Percentiles rank a stretch among this genome's conserved stretches.
phyloP scores from a whole-genome alignment of 2,888 invertebrate species.

The Graphium colonna region DNA sequence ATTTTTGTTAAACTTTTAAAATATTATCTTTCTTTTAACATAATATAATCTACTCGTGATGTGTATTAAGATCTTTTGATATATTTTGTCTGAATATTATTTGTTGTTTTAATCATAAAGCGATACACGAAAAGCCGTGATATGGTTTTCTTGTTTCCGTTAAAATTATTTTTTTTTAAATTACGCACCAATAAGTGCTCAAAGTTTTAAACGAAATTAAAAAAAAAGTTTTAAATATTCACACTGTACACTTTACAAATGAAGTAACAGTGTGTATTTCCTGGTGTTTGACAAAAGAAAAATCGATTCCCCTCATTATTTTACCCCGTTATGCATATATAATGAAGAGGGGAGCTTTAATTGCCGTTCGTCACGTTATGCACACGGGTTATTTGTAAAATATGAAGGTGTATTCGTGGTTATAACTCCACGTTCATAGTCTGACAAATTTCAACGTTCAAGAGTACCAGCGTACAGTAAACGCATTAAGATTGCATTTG shows the following conservation, averaged over 20 bases:
- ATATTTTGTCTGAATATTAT: slow-evolving; percentile 19
- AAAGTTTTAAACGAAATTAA: not conserved
- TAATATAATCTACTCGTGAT: slow-evolving; percentile 20
- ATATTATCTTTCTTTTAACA: slow-evolving; percentile 13
- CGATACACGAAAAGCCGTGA: not conserved
- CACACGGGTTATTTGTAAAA: not conserved
- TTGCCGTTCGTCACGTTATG: not conserved
- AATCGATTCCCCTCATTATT: not conserved
- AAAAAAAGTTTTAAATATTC: not conserved
- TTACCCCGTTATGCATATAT: not conserved
- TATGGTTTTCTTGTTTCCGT: not conserved
- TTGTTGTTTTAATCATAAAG: slow-evolving; percentile 1
- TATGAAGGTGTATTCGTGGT: no score
- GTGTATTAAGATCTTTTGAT: slow-evolving; percentile 23
- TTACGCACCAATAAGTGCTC: not conserved
- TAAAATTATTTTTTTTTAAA: not conserved
- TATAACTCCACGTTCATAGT: not conserved
- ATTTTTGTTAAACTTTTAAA: slow-evolving; percentile 21
- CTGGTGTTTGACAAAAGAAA: not conserved
- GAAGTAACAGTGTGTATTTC: not conserved
- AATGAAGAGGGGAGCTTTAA: slow-evolving; percentile 9
- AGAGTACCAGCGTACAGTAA: not conserved
- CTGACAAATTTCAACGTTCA: not conserved
- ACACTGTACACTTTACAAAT: not conserved
- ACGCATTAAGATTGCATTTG: slow-evolving; percentile 7